A percentile compares a stretch with the other conserved stretches of the same genome.
Conservation (phyloP, 1,140 invertebrate species). For the Spodoptera frugiperda region DNA sequence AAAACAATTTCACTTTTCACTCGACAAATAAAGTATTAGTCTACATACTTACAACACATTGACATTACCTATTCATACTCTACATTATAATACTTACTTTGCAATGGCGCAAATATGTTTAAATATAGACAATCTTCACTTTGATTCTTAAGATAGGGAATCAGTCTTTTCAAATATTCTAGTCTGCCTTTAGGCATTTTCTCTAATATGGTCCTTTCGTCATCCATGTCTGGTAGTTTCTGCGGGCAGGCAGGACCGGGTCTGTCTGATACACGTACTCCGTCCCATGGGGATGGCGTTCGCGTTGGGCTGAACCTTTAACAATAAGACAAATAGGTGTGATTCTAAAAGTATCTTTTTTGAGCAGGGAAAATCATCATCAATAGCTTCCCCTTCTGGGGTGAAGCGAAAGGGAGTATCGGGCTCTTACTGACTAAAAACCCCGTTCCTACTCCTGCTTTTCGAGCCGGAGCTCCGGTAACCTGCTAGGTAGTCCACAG, state of each 20-base stretch:
- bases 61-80: too few relatives aligned
- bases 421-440: too few relatives aligned
- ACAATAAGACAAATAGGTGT: constrained; percentile 17
- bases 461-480: too few relatives aligned
- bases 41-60: too few relatives aligned
- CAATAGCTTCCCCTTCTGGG: too few relatives aligned
- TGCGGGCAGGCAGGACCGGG: constrained; percentile 96
- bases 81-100: constrained; percentile 92
- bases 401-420: too few relatives aligned
- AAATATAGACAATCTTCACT: constrained; percentile 99
- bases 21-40: too few relatives aligned
- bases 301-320: constrained; percentile 95
- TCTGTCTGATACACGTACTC: constrained; percentile 91
- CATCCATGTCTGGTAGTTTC: constrained; percentile 92
- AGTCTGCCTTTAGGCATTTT: constrained; percentile 95
- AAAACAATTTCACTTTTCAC: too few relatives aligned
- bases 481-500: too few relatives aligned
- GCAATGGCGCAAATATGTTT: constrained; percentile 97
- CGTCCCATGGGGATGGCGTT: constrained; percentile 95
- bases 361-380: too few relatives aligned
- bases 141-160: constrained; percentile 96
- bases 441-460: too few relatives aligned
- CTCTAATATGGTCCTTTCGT: constrained; percentile 93
- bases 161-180: constrained; percentile 94
- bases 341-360: too few relatives aligned